Evolutionary conservation across 1,140 invertebrate genomes (phyloP).

Genomic region (Spodoptera litura): DNA sequence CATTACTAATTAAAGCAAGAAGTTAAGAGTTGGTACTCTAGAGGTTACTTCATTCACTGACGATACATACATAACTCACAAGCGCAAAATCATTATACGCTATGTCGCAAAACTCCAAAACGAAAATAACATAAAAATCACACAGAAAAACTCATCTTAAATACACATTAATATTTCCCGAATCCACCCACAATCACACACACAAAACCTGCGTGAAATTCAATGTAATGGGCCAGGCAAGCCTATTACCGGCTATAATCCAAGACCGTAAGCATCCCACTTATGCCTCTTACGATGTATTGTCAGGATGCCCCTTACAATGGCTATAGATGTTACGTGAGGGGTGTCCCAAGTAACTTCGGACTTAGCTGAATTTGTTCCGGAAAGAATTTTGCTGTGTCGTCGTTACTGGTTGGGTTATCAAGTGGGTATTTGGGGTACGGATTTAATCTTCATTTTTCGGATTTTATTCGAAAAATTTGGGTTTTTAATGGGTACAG

Average conservation of each 20-base stretch:
- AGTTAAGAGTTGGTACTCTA: too few relatives aligned
- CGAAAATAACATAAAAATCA: background rate
- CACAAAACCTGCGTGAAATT: slow-evolving; percentile 44
- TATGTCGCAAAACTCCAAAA: background rate
- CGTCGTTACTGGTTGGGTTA: background rate
- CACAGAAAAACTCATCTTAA: background rate
- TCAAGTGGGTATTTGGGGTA: background rate
- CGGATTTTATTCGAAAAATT: too few relatives aligned
- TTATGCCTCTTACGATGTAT: slow-evolving; percentile 55
- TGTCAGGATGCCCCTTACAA: slow-evolving; percentile 41
- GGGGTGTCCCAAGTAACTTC: slow-evolving; percentile 28
- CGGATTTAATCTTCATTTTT: background rate
- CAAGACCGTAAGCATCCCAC: slow-evolving; percentile 55
- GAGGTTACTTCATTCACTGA: too few relatives aligned
- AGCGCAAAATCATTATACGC: too few relatives aligned
- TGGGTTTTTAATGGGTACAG: too few relatives aligned
- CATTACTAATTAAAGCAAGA: too few relatives aligned
- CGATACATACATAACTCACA: too few relatives aligned
- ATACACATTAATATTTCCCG: background rate
- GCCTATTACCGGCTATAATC: slow-evolving; percentile 56
- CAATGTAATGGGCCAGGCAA: slow-evolving; percentile 51
- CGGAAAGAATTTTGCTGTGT: background rate
- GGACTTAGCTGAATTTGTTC: slow-evolving; percentile 32
- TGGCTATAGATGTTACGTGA: slow-evolving; percentile 30
- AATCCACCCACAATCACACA: background rate